These are phyloP conservation scores for Lochmaea capreae DNA, from an alignment of 2,888 invertebrate genomes.

Conservation along the genomic window DNA sequence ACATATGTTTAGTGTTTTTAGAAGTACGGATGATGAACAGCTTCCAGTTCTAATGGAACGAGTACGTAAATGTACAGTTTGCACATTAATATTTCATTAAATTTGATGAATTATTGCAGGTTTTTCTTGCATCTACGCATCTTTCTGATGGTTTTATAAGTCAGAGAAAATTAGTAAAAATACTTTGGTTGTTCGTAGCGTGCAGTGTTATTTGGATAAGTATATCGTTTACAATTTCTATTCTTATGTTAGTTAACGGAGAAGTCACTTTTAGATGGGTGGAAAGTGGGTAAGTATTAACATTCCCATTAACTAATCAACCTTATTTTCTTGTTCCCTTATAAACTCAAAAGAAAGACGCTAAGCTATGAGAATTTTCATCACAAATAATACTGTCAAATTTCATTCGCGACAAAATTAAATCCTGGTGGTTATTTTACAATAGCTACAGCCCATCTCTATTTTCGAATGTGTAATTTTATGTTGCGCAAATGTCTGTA, in stretches of 20 bases:
- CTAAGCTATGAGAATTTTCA: no score
- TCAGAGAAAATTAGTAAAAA: constrained; percentile 76
- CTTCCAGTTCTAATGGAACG: constrained; percentile 86
- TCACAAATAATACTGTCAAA: no score
- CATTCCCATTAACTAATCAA: neutral
- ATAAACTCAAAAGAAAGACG: neutral
- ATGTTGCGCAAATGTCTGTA: no score
- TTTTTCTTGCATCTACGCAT: constrained; percentile 79
- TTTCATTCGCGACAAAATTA: no score
- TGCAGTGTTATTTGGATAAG: constrained; percentile 78
- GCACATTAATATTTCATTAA: neutral
- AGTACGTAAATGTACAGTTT: constrained; percentile 64
- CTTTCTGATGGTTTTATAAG: constrained; percentile 74
- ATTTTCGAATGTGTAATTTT: no score
- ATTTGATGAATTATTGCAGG: constrained; percentile 64
- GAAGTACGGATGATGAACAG: constrained; percentile 84
- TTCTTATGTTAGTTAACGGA: constrained; percentile 74
- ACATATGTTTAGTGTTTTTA: constrained; percentile 79
- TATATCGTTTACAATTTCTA: constrained; percentile 75
- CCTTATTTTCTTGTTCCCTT: neutral
- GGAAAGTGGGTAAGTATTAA: constrained; percentile 68
- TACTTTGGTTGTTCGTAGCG: constrained; percentile 79
- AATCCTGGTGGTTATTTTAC: no score
- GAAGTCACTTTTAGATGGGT: constrained; percentile 75
- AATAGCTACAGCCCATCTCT: no score